A percentile compares a stretch with the other conserved stretches of the same genome.
These are phyloP conservation scores for Coecobrya sp. DNA, from an alignment of 2,888 invertebrate species.

Conservation along the genomic window DNA sequence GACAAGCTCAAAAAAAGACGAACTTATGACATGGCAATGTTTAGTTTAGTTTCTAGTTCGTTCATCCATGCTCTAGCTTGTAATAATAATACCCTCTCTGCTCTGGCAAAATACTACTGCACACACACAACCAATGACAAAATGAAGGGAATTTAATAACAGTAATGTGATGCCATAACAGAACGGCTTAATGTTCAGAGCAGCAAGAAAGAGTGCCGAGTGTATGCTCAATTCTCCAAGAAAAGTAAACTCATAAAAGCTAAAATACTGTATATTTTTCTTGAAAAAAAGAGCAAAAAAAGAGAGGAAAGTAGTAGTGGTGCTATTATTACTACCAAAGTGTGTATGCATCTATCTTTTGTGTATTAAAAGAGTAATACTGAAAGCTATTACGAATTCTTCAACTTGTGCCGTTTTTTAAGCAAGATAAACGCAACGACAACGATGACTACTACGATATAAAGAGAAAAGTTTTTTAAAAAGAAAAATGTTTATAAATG, in stretches of 20 bases:
- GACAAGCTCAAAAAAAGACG: background rate
- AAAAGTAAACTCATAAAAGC: constrained; percentile 7
- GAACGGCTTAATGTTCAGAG: constrained; percentile 18
- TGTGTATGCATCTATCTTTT: background rate
- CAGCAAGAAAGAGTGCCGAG: background rate
- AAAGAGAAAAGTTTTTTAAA: constrained; percentile 33
- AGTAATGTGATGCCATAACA: constrained; percentile 44
- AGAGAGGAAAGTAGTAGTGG: background rate
- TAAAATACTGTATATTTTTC: background rate
- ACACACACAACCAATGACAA: constrained; percentile 4
- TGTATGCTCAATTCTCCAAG: constrained; percentile 7
- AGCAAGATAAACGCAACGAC: constrained; percentile 16
- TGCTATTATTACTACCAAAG: background rate
- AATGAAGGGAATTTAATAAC: constrained; percentile 38
- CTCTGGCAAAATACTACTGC: background rate
- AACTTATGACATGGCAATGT: background rate
- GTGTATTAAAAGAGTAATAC: background rate
- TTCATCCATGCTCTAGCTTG: constrained; percentile 35
- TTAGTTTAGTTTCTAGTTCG: background rate
- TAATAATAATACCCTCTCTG: constrained; percentile 9
- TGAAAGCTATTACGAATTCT: constrained; percentile 4
- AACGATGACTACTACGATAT: background rate
- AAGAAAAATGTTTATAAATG: constrained; percentile 40
- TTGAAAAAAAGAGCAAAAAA: background rate
- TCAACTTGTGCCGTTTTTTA: constrained; percentile 42